Percentiles rank a stretch among this genome's conserved stretches.
Conservation (phyloP, 1,140 invertebrate species). For the Gryllus bimaculatus region DNA sequence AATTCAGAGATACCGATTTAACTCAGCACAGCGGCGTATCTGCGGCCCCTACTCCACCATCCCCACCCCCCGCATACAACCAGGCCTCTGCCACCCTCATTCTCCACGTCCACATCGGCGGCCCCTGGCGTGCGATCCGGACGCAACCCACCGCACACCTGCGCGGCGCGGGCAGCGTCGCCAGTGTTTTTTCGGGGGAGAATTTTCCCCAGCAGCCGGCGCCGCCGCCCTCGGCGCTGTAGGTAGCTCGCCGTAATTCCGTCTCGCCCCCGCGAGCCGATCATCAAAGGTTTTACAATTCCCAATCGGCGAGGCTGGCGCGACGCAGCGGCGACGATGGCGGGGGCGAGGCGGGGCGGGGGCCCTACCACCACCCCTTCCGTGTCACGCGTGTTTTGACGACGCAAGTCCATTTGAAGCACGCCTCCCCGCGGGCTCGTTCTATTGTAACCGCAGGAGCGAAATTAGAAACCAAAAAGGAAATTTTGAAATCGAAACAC, state of each 20-base stretch:
- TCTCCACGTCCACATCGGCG: not conserved
- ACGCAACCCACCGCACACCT: not conserved
- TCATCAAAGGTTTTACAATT: conserved; percentile 5
- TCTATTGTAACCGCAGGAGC: not conserved
- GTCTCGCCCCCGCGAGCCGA: not conserved
- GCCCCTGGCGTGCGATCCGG: not conserved
- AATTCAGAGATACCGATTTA: too few species aligned
- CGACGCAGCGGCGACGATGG: too few species aligned
- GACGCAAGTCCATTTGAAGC: not conserved
- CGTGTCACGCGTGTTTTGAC: not conserved
- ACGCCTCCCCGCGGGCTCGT: not conserved
- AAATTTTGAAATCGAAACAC: conserved; percentile 1
- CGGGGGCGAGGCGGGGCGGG: too few species aligned
- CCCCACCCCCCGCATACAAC: too few species aligned
- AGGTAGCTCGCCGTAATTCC: not conserved
- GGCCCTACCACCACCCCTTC: too few species aligned
- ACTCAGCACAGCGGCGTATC: too few species aligned
- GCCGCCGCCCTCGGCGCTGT: not conserved
- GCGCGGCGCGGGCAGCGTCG: not conserved
- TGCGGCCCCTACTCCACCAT: too few species aligned
- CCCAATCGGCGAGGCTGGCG: not conserved
- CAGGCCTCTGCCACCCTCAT: not conserved
- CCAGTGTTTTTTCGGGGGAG: not conserved
- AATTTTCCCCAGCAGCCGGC: not conserved
- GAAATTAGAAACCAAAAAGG: not conserved